These are phyloP conservation scores for Semotilus atromaculatus DNA, from an alignment of 2,797 vertebrate genomes.

Conservation along the genomic window DNA sequence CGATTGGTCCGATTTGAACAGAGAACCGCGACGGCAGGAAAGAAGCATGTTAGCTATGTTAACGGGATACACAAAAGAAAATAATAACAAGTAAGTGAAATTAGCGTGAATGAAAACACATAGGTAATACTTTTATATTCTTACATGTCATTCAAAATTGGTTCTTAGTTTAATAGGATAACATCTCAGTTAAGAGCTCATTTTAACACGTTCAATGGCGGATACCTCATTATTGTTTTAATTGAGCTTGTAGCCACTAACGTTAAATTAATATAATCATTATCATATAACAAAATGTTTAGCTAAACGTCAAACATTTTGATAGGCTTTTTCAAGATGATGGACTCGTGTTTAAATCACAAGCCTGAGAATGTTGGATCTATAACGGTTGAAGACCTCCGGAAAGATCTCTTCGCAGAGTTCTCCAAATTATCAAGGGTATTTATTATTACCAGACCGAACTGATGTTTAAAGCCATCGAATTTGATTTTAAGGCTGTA, in stretches of 20 bases:
- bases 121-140: background rate
- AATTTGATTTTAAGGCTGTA: background rate
- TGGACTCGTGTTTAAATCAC: constrained; percentile 77
- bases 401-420: constrained; percentile 81
- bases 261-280: no score
- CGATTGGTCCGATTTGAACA: constrained; percentile 75
- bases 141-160: background rate
- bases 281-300: background rate
- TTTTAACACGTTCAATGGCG: background rate
- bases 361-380: constrained; percentile 71
- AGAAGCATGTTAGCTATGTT: background rate
- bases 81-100: background rate
- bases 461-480: background rate
- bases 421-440: constrained; percentile 75
- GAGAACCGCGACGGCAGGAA: constrained; percentile 52
- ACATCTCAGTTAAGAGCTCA: background rate
- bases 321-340: constrained; percentile 69
- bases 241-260: background rate
- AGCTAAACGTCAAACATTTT: background rate
- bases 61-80: background rate
- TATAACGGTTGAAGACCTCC: constrained; percentile 81
- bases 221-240: background rate
- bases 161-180: background rate
- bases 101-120: background rate
- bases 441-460: background rate